Evolutionary conservation across 2,113 vertebrate genomes (phyloP), one percentile per base, ranked within the genome.

Genomic region (Sylvia atricapilla): DNA sequence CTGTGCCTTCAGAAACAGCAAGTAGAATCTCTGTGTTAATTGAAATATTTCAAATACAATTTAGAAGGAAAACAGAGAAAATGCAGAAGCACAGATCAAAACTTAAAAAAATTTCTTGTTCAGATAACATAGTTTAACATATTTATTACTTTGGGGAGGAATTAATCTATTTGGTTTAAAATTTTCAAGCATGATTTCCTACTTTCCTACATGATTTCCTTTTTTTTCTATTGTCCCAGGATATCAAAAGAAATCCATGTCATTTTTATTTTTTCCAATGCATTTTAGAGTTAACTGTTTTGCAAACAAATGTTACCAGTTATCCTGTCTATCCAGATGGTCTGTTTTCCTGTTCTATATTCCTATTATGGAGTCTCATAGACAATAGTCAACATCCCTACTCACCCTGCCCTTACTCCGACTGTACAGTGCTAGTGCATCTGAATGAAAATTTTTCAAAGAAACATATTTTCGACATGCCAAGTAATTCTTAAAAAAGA

Each of bases 261-360:
- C 1, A 1, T 7, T 24, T 1, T 35, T 19, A 13, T n/a, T n/a
- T n/a, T 3, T 64, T 31, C 39, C 18, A 44, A 7, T 28, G 30
- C 13, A 47, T 91, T 74, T 95, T 55, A 88, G 22, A 81, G 13
- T 35, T 55, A 67, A 76, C 5, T 56, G 23, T 60, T 67, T 16
- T 52, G 59, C 24, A 86, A 79, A 79, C 10, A 95, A 90, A 90
- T 18, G 4, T 35, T 73, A 41, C 50, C 22, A 73, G 16, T n/a
- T 85, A 74, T 55, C 15, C 10, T 66, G 13, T 67, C 67, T 74
- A 60, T 50, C n/a, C 33, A 88, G 46, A 11, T 78, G 28, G 6
- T 44, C 68, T 24, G 1, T 72, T 92, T 88, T 67, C 35, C 47
- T 77, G 27, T 84, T 77, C 58, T 27, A 30, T 21, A 37, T 77